Evolutionary conservation across 2,888 invertebrate species (phyloP).

Genomic region (Microctonus aethiopoides): DNA sequence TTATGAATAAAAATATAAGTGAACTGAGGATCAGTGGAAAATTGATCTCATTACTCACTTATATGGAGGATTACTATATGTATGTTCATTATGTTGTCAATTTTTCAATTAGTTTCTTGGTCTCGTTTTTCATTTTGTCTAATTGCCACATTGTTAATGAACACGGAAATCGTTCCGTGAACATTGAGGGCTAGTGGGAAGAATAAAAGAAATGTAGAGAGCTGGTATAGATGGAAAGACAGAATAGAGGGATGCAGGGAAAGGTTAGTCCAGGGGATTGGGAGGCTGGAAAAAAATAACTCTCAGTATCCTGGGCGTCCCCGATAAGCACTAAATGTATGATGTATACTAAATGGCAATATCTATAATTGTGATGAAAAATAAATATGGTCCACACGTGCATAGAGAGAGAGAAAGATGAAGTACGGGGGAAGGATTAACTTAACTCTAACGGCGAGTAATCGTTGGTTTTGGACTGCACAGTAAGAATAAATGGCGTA

Average conservation of each 20-base stretch:
- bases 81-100: constrained; percentile 8
- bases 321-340: constrained; percentile 11
- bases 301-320: constrained; percentile 12
- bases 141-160: constrained; percentile 19
- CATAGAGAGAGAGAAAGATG: constrained; percentile 13
- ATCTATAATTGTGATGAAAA: constrained; percentile 35
- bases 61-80: not conserved
- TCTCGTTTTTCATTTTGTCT: not conserved
- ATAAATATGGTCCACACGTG: constrained; percentile 35
- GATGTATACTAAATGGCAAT: constrained; percentile 27
- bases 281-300: constrained; percentile 24
- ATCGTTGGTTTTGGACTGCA: too few relatives aligned
- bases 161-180: constrained; percentile 8
- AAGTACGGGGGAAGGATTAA: not conserved
- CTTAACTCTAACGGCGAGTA: too few relatives aligned
- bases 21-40: not conserved
- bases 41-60: not conserved
- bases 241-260: constrained; percentile 25
- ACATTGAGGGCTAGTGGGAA: not conserved
- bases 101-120: constrained; percentile 1
- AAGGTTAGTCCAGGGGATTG: constrained; percentile 16
- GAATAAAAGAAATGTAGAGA: not conserved
- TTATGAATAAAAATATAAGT: too few relatives aligned
- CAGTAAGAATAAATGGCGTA: too few relatives aligned
- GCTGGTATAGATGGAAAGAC: not conserved